Evolutionary conservation across 2,888 invertebrate species (phyloP).

Genomic region (Acrobasis repandana): DNA sequence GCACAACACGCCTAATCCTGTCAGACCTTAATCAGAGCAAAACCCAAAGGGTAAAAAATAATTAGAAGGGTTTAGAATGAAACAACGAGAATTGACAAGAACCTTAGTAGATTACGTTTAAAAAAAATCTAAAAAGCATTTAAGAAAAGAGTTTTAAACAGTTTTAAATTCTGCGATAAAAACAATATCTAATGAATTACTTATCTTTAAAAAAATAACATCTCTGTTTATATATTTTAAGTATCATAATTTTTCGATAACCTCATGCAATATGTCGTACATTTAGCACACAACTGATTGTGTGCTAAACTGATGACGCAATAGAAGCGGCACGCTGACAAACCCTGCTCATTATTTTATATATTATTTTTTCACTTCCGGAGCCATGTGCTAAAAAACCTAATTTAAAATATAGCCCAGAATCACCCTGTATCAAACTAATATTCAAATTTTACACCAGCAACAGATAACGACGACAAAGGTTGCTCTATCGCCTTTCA

Average conservation of each 20-base stretch:
- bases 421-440: conserved; percentile 33
- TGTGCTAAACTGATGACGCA: no score
- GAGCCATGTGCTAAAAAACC: conserved; percentile 38
- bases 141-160: background rate
- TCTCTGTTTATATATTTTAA: background rate
- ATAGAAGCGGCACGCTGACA: conserved; percentile 56
- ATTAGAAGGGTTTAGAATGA: conserved; percentile 21
- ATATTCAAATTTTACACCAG: conserved; percentile 33
- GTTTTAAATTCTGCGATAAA: background rate
- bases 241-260: conserved; percentile 47
- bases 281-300: conserved; percentile 47
- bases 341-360: conserved; percentile 64
- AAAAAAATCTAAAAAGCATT: background rate
- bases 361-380: conserved; percentile 37
- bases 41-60: conserved; percentile 24
- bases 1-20: conserved; percentile 44
- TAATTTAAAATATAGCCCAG: conserved; percentile 45
- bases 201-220: background rate
- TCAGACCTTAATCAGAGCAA: conserved; percentile 52
- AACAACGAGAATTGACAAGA: conserved; percentile 18
- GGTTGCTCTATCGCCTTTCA: conserved; percentile 33
- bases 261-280: conserved; percentile 41
- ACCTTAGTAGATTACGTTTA: background rate
- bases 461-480: conserved; percentile 31
- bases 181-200: background rate